Evolutionary conservation across 92 coral and sea anemone species (phyloP), one percentile per base, ranked within the genome.

Genomic region (Pocillopora meandrina): DNA sequence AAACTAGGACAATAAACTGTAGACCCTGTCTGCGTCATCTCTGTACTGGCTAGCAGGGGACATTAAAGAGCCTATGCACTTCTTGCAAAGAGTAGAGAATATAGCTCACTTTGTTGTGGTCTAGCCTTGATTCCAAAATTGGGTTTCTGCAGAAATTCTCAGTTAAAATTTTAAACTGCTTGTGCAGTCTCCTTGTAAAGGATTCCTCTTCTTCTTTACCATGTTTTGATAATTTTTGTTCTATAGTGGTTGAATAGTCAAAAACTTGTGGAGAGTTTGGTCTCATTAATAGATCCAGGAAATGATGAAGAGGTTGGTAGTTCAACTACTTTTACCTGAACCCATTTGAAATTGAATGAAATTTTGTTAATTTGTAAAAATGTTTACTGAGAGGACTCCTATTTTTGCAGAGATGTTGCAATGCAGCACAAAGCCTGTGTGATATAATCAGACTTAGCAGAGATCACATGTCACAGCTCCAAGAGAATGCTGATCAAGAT

Each of bases 381-480:
- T 10, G 14, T 16, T 1, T n/a, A 73, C 61, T 73, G 58, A 15
- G 19, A 18, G 2, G 12, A 56, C 63, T 76, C 23, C 87, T 77
- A n/a, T 62, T 69, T 84, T 68, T 89, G 52, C 92, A 96, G 99
- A 96, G 92, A 86, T 94, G 93, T 70, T 83, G 96, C 87, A 96
- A 96, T 94, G 98, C 99, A 7, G 98, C 99, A 21, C 99, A 94
- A 71, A 88, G 97, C 63, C 90, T 96, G 13, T 92, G 97, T 91
- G 99, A 96, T 85, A 76, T 96, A 60, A 94, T 96, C 80, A 84
- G 95, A n/a, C 72, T 93, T 14, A 94, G 99, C 72, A 85, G 99
- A 73, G 99, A 96, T n/a, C 96, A 94, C 79, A 95, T 95, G 95
- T 93, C 98, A 58, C 99, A 96, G 78, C 94, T 96, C 61, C 99